These are phyloP conservation scores for Premnoplex brunnescens DNA, from an alignment of 2,797 vertebrate species.

Conservation along the genomic window DNA sequence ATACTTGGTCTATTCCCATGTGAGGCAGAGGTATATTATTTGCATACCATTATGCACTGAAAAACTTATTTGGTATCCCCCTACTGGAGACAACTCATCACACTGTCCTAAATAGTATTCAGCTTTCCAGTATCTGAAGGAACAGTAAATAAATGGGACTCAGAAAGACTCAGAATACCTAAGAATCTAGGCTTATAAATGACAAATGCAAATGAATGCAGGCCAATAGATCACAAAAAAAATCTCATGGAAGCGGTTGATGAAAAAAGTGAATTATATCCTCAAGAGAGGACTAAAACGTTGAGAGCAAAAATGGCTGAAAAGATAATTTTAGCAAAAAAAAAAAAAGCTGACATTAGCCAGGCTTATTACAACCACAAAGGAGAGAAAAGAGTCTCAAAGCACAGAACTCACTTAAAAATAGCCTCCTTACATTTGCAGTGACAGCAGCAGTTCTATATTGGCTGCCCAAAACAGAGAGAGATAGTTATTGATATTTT, in stretches of 20 bases:
- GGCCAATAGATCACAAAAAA: neutral
- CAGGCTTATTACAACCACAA: neutral
- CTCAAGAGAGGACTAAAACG: neutral
- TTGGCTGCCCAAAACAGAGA: neutral
- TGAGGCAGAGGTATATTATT: slow-evolving; percentile 44
- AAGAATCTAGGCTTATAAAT: neutral
- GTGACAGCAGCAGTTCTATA: neutral
- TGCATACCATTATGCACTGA: slow-evolving; percentile 60
- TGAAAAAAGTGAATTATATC: neutral
- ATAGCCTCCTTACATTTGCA: neutral
- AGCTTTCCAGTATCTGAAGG: slow-evolving; percentile 24
- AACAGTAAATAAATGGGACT: slow-evolving; percentile 37
- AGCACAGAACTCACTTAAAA: slow-evolving; percentile 13
- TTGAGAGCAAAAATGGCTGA: neutral
- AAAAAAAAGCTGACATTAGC: neutral
- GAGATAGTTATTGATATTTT: neutral
- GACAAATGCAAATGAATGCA: slow-evolving; percentile 28
- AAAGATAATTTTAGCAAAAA: neutral
- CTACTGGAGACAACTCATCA: slow-evolving; percentile 40
- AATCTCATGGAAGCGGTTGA: neutral
- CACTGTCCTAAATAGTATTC: slow-evolving; percentile 55
- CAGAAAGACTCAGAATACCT: neutral
- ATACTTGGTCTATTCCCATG: slow-evolving; percentile 37
- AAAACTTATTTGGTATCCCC: slow-evolving; percentile 52
- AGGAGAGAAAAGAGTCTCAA: neutral